Evolutionary conservation across 1,140 invertebrate genomes (phyloP).

Genomic region (Orchestia grillus): DNA sequence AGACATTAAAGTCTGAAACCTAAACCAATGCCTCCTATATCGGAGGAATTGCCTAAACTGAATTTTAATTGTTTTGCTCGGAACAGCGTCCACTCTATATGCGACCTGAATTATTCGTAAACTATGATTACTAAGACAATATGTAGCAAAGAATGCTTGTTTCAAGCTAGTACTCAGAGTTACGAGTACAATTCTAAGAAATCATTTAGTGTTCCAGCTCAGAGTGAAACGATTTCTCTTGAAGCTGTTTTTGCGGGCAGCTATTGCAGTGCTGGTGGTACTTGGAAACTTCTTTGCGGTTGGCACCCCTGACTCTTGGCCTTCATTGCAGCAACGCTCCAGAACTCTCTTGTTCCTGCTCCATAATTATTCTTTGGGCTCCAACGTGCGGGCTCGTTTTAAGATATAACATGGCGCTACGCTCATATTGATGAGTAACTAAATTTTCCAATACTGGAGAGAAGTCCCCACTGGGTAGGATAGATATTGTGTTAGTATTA

Average conservation of each 20-base stretch:
- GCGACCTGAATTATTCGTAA: background rate
- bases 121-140: background rate
- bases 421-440: background rate
- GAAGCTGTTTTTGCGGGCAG: background rate
- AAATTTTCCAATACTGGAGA: background rate
- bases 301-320: slow-evolving; percentile 45
- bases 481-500: background rate
- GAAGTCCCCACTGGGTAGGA: background rate
- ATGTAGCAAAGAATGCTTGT: background rate
- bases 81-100: background rate
- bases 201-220: background rate
- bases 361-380: background rate
- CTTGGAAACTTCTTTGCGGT: slow-evolving; percentile 42
- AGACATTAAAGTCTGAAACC: background rate
- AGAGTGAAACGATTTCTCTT: slow-evolving; percentile 9
- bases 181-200: background rate
- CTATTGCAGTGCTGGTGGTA: background rate
- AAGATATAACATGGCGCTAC: background rate
- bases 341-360: slow-evolving; percentile 5
- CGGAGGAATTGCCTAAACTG: no score
- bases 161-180: background rate
- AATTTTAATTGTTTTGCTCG: background rate
- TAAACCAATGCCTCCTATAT: no score
- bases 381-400: background rate
- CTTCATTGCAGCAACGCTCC: slow-evolving; percentile 21